Conservation (phyloP, 2,797 vertebrate genomes). For the Lemur catta region DNA sequence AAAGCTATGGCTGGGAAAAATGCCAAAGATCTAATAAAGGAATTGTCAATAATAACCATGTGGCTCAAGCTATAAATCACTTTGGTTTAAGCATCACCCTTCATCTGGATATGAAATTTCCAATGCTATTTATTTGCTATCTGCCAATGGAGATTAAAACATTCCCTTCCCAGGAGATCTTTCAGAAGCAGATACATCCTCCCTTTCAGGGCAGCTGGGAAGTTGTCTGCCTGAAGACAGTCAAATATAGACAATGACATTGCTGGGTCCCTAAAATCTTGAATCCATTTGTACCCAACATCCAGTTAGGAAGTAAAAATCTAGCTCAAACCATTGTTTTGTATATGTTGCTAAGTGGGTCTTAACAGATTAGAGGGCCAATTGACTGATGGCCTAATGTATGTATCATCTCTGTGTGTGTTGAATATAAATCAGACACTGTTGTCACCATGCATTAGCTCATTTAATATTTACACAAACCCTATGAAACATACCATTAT, state of each 20-base stretch:
- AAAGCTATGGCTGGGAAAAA: constrained; percentile 8
- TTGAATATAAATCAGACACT: neutral
- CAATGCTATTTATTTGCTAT: constrained; percentile 27
- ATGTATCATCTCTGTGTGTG: neutral
- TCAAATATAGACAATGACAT: neutral
- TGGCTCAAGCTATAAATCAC: constrained; percentile 38
- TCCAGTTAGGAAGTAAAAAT: neutral
- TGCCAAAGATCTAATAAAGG: constrained; percentile 43
- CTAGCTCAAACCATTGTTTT: neutral
- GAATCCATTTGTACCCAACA: neutral
- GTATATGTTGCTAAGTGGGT: neutral
- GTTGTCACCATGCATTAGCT: neutral
- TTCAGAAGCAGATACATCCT: neutral
- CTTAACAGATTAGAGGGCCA: neutral
- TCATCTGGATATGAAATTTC: constrained; percentile 33
- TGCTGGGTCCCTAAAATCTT: neutral
- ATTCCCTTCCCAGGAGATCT: neutral
- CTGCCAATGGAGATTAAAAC: constrained; percentile 49
- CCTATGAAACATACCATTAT: neutral
- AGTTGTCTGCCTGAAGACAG: neutral
- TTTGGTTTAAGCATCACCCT: constrained; percentile 41
- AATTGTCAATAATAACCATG: constrained; percentile 37
- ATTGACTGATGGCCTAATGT: neutral
- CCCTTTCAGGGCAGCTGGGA: neutral
- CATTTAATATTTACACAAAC: neutral